phyloP scores from a whole-genome alignment of 2,113 vertebrate species.

The Pygoscelis antarcticus region DNA sequence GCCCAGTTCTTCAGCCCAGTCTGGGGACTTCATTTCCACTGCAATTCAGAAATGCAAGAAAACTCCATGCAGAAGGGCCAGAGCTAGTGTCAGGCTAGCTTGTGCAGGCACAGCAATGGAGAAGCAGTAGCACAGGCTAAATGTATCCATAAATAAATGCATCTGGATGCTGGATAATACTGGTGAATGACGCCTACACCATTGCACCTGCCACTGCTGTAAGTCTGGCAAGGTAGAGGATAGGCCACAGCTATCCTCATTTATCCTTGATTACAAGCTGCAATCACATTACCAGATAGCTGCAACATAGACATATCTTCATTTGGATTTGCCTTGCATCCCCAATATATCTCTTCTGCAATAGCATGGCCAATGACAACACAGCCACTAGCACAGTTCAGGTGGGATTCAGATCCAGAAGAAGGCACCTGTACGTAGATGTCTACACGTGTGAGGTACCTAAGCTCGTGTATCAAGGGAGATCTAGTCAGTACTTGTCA shows the following conservation, averaged over 20 bases:
- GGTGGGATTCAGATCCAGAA: not conserved
- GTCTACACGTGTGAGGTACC: accelerated
- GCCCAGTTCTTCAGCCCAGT: not conserved
- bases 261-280: not conserved
- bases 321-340: not conserved
- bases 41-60: not conserved
- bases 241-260: not conserved
- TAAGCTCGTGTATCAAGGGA: not conserved
- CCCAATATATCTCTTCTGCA: not conserved
- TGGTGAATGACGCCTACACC: not conserved
- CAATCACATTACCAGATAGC: not conserved
- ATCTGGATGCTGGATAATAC: not conserved
- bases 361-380: not conserved
- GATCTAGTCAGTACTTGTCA: not conserved
- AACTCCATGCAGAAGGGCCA: not conserved
- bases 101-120: not conserved
- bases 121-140: not conserved
- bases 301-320: not conserved
- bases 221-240: not conserved
- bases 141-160: not conserved
- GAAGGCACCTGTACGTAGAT: not conserved
- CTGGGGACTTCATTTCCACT: not conserved
- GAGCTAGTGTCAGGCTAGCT: not conserved
- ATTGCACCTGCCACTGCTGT: not conserved
- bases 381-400: not conserved